phyloP scores from a whole-genome alignment of 2,797 vertebrate genomes.

The Pyrocephalus nanus region DNA sequence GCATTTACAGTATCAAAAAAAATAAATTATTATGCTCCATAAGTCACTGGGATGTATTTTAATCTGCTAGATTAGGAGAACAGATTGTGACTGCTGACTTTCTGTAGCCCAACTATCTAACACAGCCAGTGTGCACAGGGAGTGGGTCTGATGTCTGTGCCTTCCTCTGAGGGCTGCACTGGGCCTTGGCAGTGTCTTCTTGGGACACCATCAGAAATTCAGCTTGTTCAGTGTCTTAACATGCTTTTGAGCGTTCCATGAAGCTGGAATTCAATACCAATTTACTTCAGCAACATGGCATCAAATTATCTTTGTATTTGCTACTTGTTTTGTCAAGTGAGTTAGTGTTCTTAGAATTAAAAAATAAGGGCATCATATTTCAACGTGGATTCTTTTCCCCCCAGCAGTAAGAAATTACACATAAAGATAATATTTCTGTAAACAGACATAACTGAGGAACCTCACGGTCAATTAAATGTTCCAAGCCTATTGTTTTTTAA shows the following conservation, averaged over 20 bases:
- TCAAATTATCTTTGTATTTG: neutral
- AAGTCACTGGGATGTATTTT: neutral
- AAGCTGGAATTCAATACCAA: neutral
- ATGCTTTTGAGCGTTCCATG: neutral
- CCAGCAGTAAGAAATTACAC: neutral
- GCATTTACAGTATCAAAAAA: neutral
- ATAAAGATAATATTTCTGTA: neutral
- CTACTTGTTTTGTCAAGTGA: neutral
- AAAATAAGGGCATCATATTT: neutral
- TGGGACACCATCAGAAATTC: neutral
- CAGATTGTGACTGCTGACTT: neutral
- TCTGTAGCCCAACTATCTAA: neutral
- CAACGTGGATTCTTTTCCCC: neutral
- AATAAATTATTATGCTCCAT: neutral
- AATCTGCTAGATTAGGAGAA: neutral
- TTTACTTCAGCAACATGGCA: neutral
- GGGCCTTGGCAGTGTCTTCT: neutral
- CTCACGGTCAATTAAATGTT: neutral
- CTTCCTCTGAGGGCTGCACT: accelerated
- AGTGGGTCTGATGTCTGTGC: no score
- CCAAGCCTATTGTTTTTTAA: neutral
- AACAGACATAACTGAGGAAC: accelerated
- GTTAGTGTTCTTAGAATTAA: neutral
- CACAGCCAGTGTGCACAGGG: neutral
- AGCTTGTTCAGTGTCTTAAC: neutral